Percentiles rank a stretch among this genome's conserved stretches.
phyloP scores from a whole-genome alignment of 2,113 vertebrate species.

The Lepus americanus region DNA sequence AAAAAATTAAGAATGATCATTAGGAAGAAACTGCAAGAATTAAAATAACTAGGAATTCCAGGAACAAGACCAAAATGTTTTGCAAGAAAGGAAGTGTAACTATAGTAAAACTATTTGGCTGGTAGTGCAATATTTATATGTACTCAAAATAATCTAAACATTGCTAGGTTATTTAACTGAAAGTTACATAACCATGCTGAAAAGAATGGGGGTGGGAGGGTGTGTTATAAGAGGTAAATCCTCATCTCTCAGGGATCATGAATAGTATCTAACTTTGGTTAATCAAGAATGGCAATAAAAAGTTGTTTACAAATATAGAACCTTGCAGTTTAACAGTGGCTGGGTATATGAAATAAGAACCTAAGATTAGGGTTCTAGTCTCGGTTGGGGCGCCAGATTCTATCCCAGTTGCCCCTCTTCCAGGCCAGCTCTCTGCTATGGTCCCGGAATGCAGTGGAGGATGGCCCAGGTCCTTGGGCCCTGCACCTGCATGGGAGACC shows the following conservation, averaged over 20 bases:
- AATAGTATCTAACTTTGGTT: neutral
- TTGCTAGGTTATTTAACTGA: neutral
- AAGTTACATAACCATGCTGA: neutral
- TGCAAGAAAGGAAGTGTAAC: neutral
- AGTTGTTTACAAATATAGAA: neutral
- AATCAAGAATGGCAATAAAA: neutral
- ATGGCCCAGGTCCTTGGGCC: too few relatives aligned
- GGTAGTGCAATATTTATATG: neutral
- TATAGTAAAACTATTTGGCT: neutral
- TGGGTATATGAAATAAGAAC: neutral
- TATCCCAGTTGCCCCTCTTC: too few relatives aligned
- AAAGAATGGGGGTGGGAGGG: neutral
- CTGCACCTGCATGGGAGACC: too few relatives aligned
- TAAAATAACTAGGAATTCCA: slow-evolving; percentile 12
- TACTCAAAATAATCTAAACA: neutral
- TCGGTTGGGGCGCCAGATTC: too few relatives aligned
- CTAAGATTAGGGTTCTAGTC: neutral
- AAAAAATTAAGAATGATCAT: neutral
- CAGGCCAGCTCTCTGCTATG: too few relatives aligned
- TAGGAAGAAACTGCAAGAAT: neutral
- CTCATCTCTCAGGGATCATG: neutral
- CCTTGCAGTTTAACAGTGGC: neutral
- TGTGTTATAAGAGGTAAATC: neutral
- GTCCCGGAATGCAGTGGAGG: too few relatives aligned
- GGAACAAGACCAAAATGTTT: neutral